These are phyloP conservation scores for Dallia pectoralis DNA, from an alignment of 2,797 vertebrate genomes.

Conservation along the genomic window DNA sequence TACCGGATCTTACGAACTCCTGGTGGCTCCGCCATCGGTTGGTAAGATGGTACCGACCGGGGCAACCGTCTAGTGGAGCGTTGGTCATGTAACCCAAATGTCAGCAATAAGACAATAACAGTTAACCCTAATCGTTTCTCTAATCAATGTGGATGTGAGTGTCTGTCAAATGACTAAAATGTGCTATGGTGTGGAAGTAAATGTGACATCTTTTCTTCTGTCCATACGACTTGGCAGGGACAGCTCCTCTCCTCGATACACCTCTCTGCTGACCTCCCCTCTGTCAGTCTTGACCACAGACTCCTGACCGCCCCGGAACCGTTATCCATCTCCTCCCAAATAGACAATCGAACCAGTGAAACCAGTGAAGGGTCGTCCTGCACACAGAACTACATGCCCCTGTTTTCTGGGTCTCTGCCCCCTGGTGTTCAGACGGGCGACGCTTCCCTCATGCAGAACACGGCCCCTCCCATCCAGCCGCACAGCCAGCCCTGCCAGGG, in stretches of 20 bases:
- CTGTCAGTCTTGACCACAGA: slow-evolving; percentile 67
- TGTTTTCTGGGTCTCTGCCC: slow-evolving; percentile 71
- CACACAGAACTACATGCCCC: slow-evolving; percentile 76
- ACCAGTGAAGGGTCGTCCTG: slow-evolving; percentile 62
- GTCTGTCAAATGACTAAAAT: no score
- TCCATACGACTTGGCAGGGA: slow-evolving; percentile 36
- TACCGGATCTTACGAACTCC: background rate
- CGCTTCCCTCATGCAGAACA: slow-evolving; percentile 40
- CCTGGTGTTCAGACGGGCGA: slow-evolving; percentile 41
- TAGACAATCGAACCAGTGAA: slow-evolving; percentile 64
- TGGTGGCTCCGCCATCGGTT: background rate
- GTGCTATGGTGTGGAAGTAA: no score
- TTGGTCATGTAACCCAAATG: no score
- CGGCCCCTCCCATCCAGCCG: slow-evolving; percentile 66
- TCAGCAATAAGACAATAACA: no score
- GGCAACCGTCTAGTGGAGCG: no score
- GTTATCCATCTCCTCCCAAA: slow-evolving; percentile 61
- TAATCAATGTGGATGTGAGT: no score
- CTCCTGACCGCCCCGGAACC: slow-evolving; percentile 70
- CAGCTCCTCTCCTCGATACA: slow-evolving; percentile 65
- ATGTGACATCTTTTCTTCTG: background rate
- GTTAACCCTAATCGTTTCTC: no score
- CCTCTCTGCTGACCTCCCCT: slow-evolving; percentile 61
- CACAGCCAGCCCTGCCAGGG: slow-evolving; percentile 65
- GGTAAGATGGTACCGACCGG: no score